phyloP scores from a whole-genome alignment of 2,888 invertebrate species.

The Macrophya annulata region DNA sequence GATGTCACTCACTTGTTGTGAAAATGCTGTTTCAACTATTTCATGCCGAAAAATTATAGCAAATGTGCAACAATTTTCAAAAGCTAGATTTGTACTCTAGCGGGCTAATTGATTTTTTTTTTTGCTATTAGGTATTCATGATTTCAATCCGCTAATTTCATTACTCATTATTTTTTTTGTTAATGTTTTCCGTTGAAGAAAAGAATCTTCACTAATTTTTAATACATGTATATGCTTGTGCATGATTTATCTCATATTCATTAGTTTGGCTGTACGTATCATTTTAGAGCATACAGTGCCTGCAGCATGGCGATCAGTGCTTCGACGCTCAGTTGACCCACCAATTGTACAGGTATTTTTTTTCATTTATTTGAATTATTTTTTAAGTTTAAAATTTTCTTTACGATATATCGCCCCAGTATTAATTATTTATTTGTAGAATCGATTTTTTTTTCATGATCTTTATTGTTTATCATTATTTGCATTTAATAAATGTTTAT shows the following conservation, averaged over 20 bases:
- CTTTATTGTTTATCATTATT: conserved; percentile 38
- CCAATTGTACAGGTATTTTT: conserved; percentile 74
- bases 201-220: conserved; percentile 9
- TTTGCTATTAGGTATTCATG: background rate
- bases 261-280: conserved; percentile 72
- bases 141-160: background rate
- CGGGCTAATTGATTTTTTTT: background rate
- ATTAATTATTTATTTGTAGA: background rate
- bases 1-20: background rate
- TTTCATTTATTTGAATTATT: conserved; percentile 52
- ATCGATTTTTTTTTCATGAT: conserved; percentile 50
- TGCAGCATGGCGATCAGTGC: conserved; percentile 78
- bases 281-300: conserved; percentile 78
- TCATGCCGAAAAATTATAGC: background rate
- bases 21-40: background rate
- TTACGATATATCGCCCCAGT: background rate
- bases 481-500: background rate
- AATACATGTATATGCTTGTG: conserved; percentile 41
- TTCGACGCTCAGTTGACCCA: conserved; percentile 76
- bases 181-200: background rate
- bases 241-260: conserved; percentile 50
- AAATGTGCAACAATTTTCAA: background rate
- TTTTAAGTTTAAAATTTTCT: conserved; percentile 29
- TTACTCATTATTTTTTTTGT: background rate
- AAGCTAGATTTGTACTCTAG: background rate